Conservation (phyloP, 2,113 vertebrate species). For the Siphamia tubifer region DNA sequence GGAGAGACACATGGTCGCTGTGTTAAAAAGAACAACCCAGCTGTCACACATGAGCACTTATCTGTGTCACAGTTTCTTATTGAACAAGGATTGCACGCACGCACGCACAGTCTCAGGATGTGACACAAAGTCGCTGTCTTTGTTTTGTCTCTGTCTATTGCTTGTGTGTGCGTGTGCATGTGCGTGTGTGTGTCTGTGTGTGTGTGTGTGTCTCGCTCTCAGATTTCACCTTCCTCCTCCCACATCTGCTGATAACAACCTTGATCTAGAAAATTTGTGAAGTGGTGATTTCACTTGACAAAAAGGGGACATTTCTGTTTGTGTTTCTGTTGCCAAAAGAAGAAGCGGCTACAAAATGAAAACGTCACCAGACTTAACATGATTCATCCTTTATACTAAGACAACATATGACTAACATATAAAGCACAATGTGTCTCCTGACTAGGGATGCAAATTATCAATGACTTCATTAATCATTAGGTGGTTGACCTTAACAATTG, state of each 20-base stretch:
- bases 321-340: too few relatives aligned
- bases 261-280: constrained; percentile 51
- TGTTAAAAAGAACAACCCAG: constrained; percentile 42
- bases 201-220: neutral
- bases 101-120: constrained; percentile 4
- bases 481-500: too few relatives aligned
- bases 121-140: neutral
- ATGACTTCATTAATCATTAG: too few relatives aligned
- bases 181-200: neutral
- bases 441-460: too few relatives aligned
- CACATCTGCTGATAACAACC: neutral
- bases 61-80: constrained; percentile 41
- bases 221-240: constrained; percentile 2
- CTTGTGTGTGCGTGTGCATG: neutral
- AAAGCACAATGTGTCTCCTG: too few relatives aligned
- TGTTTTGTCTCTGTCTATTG: neutral
- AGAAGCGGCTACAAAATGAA: too few relatives aligned
- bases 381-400: too few relatives aligned
- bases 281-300: constrained; percentile 36
- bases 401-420: too few relatives aligned
- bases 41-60: constrained; percentile 45
- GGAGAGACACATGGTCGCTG: neutral
- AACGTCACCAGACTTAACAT: too few relatives aligned
- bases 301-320: too few relatives aligned
- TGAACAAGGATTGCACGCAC: neutral